Evolutionary conservation across 2,888 invertebrate species (phyloP), one percentile per base, ranked within the genome.

Genomic region (Colostygia pectinataria): DNA sequence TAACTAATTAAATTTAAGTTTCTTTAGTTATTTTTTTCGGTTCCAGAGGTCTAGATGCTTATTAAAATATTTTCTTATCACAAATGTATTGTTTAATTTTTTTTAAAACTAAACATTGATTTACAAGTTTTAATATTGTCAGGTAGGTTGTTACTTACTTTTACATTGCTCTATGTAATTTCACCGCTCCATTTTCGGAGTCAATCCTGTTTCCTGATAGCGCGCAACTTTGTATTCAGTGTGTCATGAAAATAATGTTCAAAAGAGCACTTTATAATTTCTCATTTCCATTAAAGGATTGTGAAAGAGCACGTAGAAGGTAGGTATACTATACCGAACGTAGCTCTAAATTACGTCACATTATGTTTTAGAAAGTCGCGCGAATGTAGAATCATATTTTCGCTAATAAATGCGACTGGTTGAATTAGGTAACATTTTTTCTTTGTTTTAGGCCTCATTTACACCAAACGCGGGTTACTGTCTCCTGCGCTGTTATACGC

Each of bases 341-440:
- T 54, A 59, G 55, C 46, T 51, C 51, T 47, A 56, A 53, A 59
- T 69, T 63, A 60, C 65, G 59, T 66, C 59, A 66, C 51, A 55
- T 50, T 25, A 42, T 41, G 25, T 54, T 54, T 49, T 68, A 65
- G 69, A 68, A 68, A 68, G 69, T 58, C 34, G 37, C 45, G 37
- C 48, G 32, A 44, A 52, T 47, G 28, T 24, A 42, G 37, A 20
- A 27, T 50, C 50, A 55, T 54, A 59, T 54, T 57, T 53, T 47
- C 39, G 44, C 48, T 39, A 49, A 39, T 48, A 48, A 57, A 55
- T 39, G 27, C 34, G 36, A 38, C 55, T 12, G 25, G 49, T 50
- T 28, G 12, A 8, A 43, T 52, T 55, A 52, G n/a, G 51, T 50
- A 48, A 55, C 52, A 27, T 37, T 53, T 37, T 53, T 51, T 33